Base-by-base conservation (phyloP, 2,113 vertebrate genomes). In the Mola mola region DNA sequence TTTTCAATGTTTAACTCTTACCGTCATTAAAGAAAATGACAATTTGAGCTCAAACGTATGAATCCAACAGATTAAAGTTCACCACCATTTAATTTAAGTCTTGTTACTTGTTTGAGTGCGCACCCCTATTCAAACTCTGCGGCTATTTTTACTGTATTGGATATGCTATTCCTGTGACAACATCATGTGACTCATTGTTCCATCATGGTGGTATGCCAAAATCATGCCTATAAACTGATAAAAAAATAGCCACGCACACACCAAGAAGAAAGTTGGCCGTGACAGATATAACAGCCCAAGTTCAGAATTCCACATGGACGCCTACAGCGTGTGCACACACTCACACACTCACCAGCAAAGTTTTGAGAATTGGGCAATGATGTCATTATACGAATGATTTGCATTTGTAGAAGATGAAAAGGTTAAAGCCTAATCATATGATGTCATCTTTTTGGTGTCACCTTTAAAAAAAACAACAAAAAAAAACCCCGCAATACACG, bases 121-220 rank as follows among this genome's bases (percentile, higher is more conserved):
- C n/a, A n/a, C n/a, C n/a, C 76, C 43, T 11, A 59, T 74, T 77
- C 47, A 75, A 59, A 58, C 42, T 47, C 67, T 29, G 53, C 56
- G 64, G 72, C 77, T 86, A 84, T 84, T 84, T 79, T 74, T 78
- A 72, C 42, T 55, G 38, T 50, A 59, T 50, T 67, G 50, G 52
- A 70, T 70, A 17, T 57, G 48, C 69, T 82, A 70, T 76, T 85
- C 68, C 68, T 5, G 65, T 78, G 69, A 72, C 71, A 69, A 50
- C 46, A 63, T 68, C 81, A 84, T 70, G 70, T 84, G 84, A 84
- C 58, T 59, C 75, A 80, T 84, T 87, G 77, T 87, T 87, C 81
- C 81, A 66, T 75, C 61, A 51, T 22, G 64, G 56, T 60, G 71
- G 72, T 61, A 83, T 71, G 78, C 53, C 51, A 75, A 81, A 75